These are phyloP conservation scores for Andrena praecox DNA, from an alignment of 2,888 invertebrate genomes.

Conservation along the genomic window DNA sequence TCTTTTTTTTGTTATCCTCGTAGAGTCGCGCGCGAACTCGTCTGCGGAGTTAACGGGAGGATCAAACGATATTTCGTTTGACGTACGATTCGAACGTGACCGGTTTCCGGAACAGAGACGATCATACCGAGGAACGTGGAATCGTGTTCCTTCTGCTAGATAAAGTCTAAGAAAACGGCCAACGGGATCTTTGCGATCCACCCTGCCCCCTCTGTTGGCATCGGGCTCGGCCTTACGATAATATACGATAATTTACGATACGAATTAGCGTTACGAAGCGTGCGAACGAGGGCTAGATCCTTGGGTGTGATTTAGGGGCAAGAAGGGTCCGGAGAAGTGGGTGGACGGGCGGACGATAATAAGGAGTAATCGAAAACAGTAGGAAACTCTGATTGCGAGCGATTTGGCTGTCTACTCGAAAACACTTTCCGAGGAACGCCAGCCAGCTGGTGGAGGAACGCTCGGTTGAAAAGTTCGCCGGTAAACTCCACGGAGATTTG, in stretches of 20 bases:
- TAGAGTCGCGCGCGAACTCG: constrained; percentile 17
- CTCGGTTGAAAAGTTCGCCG: constrained; percentile 55
- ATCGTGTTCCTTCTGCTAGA: constrained; percentile 12
- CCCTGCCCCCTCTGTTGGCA: neutral
- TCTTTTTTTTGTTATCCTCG: neutral
- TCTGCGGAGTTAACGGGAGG: constrained; percentile 59
- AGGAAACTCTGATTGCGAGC: constrained; percentile 54
- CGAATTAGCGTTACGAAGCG: constrained; percentile 29
- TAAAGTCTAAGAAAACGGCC: neutral
- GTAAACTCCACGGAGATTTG: constrained; percentile 65
- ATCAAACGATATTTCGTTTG: constrained; percentile 58
- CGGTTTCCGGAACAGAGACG: constrained; percentile 9
- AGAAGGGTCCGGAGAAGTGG: neutral
- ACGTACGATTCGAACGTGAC: constrained; percentile 54
- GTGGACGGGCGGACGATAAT: constrained; percentile 23
- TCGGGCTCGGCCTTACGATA: neutral
- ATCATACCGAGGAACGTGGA: constrained; percentile 6
- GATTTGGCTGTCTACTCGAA: constrained; percentile 56
- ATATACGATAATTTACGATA: neutral
- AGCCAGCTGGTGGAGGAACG: constrained; percentile 45
- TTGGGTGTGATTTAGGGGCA: neutral
- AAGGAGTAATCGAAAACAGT: constrained; percentile 50
- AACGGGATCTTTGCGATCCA: constrained; percentile 19
- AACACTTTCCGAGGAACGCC: constrained; percentile 52
- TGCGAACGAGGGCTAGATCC: constrained; percentile 5